Base-by-base conservation (phyloP, 92 coral and sea anemone species). In the Pocillopora meandrina region DNA sequence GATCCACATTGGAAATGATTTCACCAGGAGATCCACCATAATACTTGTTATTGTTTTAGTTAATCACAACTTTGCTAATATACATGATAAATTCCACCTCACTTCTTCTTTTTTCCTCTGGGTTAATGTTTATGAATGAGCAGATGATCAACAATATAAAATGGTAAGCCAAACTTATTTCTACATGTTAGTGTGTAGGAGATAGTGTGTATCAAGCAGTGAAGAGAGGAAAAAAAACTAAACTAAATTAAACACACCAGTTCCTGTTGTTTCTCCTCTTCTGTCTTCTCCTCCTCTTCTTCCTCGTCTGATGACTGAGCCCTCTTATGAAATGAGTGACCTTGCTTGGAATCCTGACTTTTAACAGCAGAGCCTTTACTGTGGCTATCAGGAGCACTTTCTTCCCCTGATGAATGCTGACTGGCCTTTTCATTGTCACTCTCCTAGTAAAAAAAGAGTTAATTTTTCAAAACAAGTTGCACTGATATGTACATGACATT, bases 221-320 rank as follows among this genome's bases (percentile, higher is more conserved):
- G 52, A 42, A 42, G 52, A 7, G 8, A 42, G 52, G 49, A 42
- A 42, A 42, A 42, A 36, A 65, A 83, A 65, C 67, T 35, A 75
- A 82, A 26, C 31, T 26, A 36, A 3, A 42, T 23, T 33, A 75
- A 76, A 79, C 95, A 79, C 87, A 91, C 97, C 89, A 86, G 82
- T 72, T 85, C 95, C 79, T 83, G 92, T 74, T 91, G 89, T 81
- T 87, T 93, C 71, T 88, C 95, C 65, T 93, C 90, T 15, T 88
- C 96, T 62, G 89, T 91, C 89, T 89, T 94, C 31, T 74, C 76
- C 61, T 92, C 89, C 65, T 88, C 82, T 90, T 89, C 82, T 90
- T 89, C 97, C 76, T 94, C 95, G 35, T 94, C 98, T 76, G 98
- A 91, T 49, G 89, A 87, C 52, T 85, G 89, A 55, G 87, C 79